A percentile compares a stretch with the other conserved stretches of the same genome.
These are phyloP conservation scores for Leptonema lineaticorne DNA, from an alignment of 1,140 invertebrate species.

Conservation along the genomic window DNA sequence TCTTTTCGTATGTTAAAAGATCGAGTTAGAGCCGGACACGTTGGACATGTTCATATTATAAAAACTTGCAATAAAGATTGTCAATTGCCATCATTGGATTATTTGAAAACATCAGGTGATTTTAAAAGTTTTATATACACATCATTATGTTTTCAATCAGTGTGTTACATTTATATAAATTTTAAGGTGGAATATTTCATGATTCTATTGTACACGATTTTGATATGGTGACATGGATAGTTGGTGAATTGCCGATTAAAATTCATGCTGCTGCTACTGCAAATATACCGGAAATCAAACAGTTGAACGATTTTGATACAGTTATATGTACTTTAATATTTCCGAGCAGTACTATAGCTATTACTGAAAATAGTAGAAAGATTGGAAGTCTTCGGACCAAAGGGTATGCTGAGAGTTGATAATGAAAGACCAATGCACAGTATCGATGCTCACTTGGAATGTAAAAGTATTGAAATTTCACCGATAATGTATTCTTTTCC, in stretches of 20 bases:
- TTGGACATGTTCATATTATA: conserved; percentile 65
- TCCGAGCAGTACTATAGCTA: conserved; percentile 62
- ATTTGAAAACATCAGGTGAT: conserved; percentile 62
- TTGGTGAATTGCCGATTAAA: conserved; percentile 61
- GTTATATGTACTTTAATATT: conserved; percentile 64
- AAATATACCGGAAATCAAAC: conserved; percentile 61
- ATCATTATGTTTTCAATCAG: background rate
- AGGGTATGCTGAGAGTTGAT: conserved; percentile 60
- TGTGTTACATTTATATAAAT: conserved; percentile 27
- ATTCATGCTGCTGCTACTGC: conserved; percentile 59
- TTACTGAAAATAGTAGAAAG: conserved; percentile 68
- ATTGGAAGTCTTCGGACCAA: conserved; percentile 65
- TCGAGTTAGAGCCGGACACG: conserved; percentile 57
- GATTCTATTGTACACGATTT: conserved; percentile 75
- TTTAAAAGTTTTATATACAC: conserved; percentile 33
- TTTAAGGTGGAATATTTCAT: conserved; percentile 69
- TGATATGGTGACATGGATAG: conserved; percentile 63
- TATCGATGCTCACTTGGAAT: conserved; percentile 49
- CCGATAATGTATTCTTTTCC: conserved; percentile 67
- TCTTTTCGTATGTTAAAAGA: conserved; percentile 57
- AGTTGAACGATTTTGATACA: conserved; percentile 65
- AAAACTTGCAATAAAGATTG: conserved; percentile 65
- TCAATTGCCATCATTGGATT: conserved; percentile 62
- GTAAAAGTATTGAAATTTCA: conserved; percentile 48
- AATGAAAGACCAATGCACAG: conserved; percentile 60